phyloP scores from a whole-genome alignment of 35 echinoderm and acorn worm species.

The Apostichopus japonicus region DNA sequence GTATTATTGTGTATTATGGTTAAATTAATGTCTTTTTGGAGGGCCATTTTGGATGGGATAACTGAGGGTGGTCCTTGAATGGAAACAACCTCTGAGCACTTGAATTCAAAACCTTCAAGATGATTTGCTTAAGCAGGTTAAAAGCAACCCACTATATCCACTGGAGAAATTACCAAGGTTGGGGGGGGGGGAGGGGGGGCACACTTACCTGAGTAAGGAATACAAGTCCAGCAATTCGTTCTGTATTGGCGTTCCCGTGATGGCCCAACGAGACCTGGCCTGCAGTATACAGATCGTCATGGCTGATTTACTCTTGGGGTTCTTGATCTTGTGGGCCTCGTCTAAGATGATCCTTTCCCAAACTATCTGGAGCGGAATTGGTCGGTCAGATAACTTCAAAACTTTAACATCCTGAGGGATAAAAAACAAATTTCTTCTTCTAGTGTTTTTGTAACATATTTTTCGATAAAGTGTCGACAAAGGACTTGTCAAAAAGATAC shows the following conservation, averaged over 20 bases:
- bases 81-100: too few species aligned
- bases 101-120: too few species aligned
- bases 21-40: too few species aligned
- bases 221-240: conserved; percentile 99
- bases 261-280: conserved; percentile 85
- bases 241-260: conserved; percentile 97
- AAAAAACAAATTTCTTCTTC: not conserved
- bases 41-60: too few species aligned
- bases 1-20: too few species aligned
- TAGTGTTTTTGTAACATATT: not conserved
- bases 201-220: conserved; percentile 81
- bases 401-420: not conserved
- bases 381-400: conserved; percentile 36
- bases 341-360: conserved; percentile 93
- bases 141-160: too few species aligned
- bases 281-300: conserved; percentile 79
- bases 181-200: too few species aligned
- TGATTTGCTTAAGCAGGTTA: too few species aligned
- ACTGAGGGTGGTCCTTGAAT: too few species aligned
- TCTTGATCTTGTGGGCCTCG: conserved; percentile 96
- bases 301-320: conserved; percentile 89
- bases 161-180: too few species aligned
- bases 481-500: too few species aligned
- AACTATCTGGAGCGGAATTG: conserved; percentile 65
- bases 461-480: too few species aligned